phyloP scores from a whole-genome alignment of 1,140 invertebrate genomes.

The Berghia stephanieae region DNA sequence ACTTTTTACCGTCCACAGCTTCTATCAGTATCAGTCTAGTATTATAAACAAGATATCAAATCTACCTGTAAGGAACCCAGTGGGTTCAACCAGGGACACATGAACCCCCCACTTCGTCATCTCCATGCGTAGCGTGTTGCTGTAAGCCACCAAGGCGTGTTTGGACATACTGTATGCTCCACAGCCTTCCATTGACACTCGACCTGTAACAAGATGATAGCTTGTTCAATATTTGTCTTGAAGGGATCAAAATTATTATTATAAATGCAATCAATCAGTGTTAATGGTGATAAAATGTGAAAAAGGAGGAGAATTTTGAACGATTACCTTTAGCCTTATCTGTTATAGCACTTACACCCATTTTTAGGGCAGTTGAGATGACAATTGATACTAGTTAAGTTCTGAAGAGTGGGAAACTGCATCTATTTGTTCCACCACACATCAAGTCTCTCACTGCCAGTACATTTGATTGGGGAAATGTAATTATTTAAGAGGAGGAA shows the following conservation, averaged over 20 bases:
- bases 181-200: constrained; percentile 68
- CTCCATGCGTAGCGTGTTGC: constrained; percentile 82
- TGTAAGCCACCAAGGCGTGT: constrained; percentile 82
- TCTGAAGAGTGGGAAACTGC: no score
- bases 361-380: no score
- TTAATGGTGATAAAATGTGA: not conserved
- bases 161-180: constrained; percentile 78
- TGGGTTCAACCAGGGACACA: constrained; percentile 83
- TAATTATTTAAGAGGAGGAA: no score
- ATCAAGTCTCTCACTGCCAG: no score
- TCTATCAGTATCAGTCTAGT: not conserved
- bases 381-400: no score
- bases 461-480: no score
- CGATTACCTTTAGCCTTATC: no score
- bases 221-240: not conserved
- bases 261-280: not conserved
- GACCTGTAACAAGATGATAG: constrained; percentile 55
- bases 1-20: not conserved
- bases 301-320: not conserved
- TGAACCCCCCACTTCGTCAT: constrained; percentile 79
- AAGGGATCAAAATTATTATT: not conserved
- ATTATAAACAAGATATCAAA: not conserved
- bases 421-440: no score
- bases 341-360: no score
- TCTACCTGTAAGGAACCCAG: constrained; percentile 70